Conservation (phyloP, 2,888 invertebrate species). For the Eristalis pertinax region DNA sequence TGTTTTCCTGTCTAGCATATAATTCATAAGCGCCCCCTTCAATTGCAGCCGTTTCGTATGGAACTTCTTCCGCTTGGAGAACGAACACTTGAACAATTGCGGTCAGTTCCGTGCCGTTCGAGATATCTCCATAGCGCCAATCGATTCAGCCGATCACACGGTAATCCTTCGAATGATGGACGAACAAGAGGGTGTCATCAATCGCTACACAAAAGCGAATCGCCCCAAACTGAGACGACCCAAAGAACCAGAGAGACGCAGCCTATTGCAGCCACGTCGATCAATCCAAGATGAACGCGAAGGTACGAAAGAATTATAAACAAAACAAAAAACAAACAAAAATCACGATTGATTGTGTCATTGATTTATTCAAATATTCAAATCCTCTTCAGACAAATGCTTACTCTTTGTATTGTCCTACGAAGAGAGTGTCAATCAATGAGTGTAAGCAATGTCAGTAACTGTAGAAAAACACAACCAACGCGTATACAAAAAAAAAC, state of each 20-base stretch:
- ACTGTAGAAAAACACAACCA: constrained; percentile 9
- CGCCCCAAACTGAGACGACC: constrained; percentile 84
- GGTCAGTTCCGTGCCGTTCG: constrained; percentile 99
- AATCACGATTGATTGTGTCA: constrained; percentile 64
- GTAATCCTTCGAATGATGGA: constrained; percentile 97
- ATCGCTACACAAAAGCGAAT: constrained; percentile 85
- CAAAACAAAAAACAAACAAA: not conserved
- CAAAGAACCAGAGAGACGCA: constrained; percentile 84
- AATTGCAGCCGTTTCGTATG: constrained; percentile 94
- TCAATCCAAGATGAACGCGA: constrained; percentile 80
- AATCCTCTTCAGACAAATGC: constrained; percentile 9
- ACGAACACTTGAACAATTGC: constrained; percentile 99
- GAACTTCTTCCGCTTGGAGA: constrained; percentile 99
- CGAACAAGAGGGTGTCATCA: constrained; percentile 92
- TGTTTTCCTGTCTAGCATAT: not conserved
- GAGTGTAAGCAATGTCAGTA: constrained; percentile 34
- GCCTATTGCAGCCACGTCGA: constrained; percentile 82
- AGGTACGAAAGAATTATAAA: constrained; percentile 77
- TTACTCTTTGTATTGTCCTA: not conserved
- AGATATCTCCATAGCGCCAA: constrained; percentile 97
- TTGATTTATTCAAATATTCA: constrained; percentile 24
- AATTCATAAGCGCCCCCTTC: not conserved
- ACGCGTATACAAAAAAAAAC: constrained; percentile 40
- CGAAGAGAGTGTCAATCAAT: constrained; percentile 7
- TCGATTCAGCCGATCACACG: constrained; percentile 95